Conservation (phyloP, 2,797 vertebrate species). For the Psittacula derbiana region DNA sequence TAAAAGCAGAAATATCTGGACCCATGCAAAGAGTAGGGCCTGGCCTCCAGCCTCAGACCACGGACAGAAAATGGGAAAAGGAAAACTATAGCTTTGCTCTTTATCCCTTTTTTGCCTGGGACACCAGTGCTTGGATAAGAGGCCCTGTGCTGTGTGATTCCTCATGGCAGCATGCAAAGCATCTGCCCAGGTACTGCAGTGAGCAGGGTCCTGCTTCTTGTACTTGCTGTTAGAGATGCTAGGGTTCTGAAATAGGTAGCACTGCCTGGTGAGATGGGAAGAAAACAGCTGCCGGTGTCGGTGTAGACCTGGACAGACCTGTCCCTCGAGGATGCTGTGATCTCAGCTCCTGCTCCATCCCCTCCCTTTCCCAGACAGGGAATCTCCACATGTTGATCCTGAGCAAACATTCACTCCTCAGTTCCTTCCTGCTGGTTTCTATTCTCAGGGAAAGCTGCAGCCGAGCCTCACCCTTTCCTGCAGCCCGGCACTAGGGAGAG, state of each 20-base stretch:
- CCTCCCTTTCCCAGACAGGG: not conserved
- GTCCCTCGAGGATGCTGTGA: not conserved
- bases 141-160: too few relatives aligned
- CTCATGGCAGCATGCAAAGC: not conserved
- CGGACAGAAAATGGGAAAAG: not conserved
- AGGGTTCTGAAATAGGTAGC: not conserved
- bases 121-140: not conserved
- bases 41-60: not conserved
- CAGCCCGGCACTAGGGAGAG: not conserved
- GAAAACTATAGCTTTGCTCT: not conserved
- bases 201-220: not conserved
- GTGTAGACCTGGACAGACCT: not conserved
- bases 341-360: not conserved
- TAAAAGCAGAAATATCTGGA: not conserved
- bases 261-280: not conserved
- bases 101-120: not conserved
- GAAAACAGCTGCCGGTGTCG: not conserved
- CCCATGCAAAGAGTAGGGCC: not conserved
- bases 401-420: not conserved
- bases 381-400: not conserved
- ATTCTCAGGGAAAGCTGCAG: not conserved
- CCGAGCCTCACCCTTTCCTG: not conserved
- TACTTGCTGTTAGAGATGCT: not conserved
- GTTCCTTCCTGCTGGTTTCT: not conserved
- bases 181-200: not conserved